Conservation (phyloP, 2,113 vertebrate species). For the Piaya cayana region DNA sequence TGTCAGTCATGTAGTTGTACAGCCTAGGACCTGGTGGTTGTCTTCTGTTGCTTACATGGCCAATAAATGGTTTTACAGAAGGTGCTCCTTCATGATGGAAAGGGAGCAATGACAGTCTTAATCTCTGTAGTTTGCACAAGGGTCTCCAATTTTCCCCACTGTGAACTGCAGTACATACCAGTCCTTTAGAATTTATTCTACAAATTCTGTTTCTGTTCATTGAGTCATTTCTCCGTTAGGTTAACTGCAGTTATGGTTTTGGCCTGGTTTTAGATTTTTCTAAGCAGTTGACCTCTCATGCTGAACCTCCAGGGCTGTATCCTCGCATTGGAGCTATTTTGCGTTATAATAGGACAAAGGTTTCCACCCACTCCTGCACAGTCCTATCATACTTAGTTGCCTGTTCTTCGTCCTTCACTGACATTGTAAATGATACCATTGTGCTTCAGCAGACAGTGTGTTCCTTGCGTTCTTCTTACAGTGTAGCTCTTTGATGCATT, state of each 20-base stretch:
- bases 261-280: not conserved
- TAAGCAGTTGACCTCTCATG: not conserved
- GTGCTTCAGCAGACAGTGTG: not conserved
- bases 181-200: not conserved
- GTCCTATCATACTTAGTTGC: not conserved
- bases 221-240: not conserved
- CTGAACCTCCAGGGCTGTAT: not conserved
- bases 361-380: not conserved
- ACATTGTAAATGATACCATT: not conserved
- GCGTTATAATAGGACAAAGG: not conserved
- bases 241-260: not conserved
- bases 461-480: not conserved
- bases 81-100: not conserved
- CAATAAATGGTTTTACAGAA: not conserved
- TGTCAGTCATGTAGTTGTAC: conserved; percentile 43
- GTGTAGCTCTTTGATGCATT: not conserved
- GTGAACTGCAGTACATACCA: not conserved
- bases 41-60: not conserved
- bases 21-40: not conserved
- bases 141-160: not conserved
- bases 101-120: not conserved
- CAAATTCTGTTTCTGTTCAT: not conserved
- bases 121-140: not conserved
- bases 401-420: not conserved
- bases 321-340: not conserved